A percentile compares a stretch with the other conserved stretches of the same genome.
Evolutionary conservation across 2,888 invertebrate species (phyloP).

Genomic region (Spialia ferax): DNA sequence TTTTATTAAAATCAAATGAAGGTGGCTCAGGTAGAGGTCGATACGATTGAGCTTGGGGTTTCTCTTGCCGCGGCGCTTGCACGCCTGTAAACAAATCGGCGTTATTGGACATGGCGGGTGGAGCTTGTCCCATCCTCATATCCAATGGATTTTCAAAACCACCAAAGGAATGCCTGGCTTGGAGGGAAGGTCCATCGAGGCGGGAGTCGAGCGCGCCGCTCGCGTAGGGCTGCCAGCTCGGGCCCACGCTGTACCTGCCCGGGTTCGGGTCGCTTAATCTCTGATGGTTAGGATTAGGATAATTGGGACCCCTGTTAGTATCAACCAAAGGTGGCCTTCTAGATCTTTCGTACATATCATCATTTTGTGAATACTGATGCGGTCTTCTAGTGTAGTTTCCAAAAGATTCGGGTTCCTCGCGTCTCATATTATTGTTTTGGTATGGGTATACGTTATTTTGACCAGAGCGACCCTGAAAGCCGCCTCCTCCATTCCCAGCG

Average conservation of each 20-base stretch:
- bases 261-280: slow-evolving; percentile 44
- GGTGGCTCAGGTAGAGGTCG: slow-evolving; percentile 71
- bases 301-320: slow-evolving; percentile 45
- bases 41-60: slow-evolving; percentile 49
- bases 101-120: slow-evolving; percentile 59
- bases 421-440: slow-evolving; percentile 52
- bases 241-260: slow-evolving; percentile 49
- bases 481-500: slow-evolving; percentile 45
- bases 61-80: slow-evolving; percentile 65
- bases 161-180: slow-evolving; percentile 63
- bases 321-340: slow-evolving; percentile 43
- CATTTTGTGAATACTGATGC: slow-evolving; percentile 58
- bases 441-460: slow-evolving; percentile 49
- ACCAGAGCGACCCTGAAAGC: slow-evolving; percentile 52
- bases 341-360: slow-evolving; percentile 54
- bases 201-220: slow-evolving; percentile 33
- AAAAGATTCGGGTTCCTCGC: slow-evolving; percentile 56
- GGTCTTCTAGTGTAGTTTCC: slow-evolving; percentile 60
- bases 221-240: slow-evolving; percentile 58
- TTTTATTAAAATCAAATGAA: slow-evolving; percentile 65
- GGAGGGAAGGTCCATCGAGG: slow-evolving; percentile 47
- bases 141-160: slow-evolving; percentile 71
- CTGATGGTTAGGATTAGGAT: slow-evolving; percentile 35
- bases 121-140: slow-evolving; percentile 64
- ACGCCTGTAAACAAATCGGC: slow-evolving; percentile 88